Percentiles rank a stretch among this genome's conserved stretches.
Evolutionary conservation across 2,113 vertebrate species (phyloP).

Genomic region (Mesocricetus auratus): DNA sequence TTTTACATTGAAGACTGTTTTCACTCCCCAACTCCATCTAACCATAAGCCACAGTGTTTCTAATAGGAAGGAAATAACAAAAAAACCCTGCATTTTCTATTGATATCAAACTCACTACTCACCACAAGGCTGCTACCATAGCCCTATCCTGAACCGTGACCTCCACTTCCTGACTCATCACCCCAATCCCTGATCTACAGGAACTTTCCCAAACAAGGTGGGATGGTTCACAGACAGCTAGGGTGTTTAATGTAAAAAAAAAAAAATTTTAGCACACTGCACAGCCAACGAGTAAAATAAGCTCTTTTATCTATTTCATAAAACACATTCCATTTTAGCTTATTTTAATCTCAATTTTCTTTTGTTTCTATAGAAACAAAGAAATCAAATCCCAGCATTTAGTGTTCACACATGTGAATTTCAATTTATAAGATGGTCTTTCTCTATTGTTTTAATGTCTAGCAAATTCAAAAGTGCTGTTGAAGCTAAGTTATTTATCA

Average conservation of each 20-base stretch:
- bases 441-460: slow-evolving; percentile 77
- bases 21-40: background rate
- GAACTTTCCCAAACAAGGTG: slow-evolving; percentile 9
- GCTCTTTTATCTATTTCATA: slow-evolving; percentile 76
- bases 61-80: background rate
- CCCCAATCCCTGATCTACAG: background rate
- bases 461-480: slow-evolving; percentile 62
- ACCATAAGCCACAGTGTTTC: background rate
- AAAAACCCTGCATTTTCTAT: background rate
- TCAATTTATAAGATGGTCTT: slow-evolving; percentile 75
- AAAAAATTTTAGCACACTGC: background rate
- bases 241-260: slow-evolving; percentile 58
- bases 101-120: background rate
- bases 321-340: slow-evolving; percentile 77
- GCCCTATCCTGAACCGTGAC: background rate
- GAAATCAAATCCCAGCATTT: slow-evolving; percentile 72
- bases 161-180: background rate
- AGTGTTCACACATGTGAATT: slow-evolving; percentile 71
- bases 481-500: slow-evolving; percentile 75
- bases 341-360: slow-evolving; percentile 80
- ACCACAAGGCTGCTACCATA: background rate
- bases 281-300: slow-evolving; percentile 69
- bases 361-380: slow-evolving; percentile 84
- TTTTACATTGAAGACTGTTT: background rate
- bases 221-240: slow-evolving; percentile 50